Base-by-base conservation (phyloP, 2,113 vertebrate species). In the Clupea harengus region DNA sequence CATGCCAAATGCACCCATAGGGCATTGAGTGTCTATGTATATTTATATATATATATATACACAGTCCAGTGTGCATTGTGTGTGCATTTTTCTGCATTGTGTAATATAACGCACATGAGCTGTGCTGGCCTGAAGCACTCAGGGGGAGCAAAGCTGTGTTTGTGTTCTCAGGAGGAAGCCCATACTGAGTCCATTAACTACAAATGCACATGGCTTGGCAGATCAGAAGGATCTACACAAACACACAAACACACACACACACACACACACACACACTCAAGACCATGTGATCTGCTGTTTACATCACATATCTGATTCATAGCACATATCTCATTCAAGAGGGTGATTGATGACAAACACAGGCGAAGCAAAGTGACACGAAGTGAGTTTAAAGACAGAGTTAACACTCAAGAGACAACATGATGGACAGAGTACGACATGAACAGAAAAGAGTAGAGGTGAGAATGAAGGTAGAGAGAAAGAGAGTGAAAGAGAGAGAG, bases 391-490 rank as follows among this genome's bases (percentile, higher is more conserved):
- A 25, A 3, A 64, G 18, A 64, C 18, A n/a, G 6, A 64, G 57
- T n/a, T 64, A 22, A 64, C 57, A 64, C 22, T 39, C 39, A 39
- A 67, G 6, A 67, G 8, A 28, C n/a, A 67, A n/a, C 25, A 67
- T 52, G 11, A 49, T 54, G 47, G 6, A 54, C 18, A 54, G 52
- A 54, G 17, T 15, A 54, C 47, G 13, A 11, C 47, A 20, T 54
- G 4, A 18, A 54, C 18, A 22, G 18, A 44, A 5, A 10, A 39
- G 28, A 78, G 11, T 8, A n/a, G 2, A 57, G 83, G 83, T 60
- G 7, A 83, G 47, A 18, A 5, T 60, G 20, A 18, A 87, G 46
- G 81, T 83, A 15, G n/a, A 83, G 6, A 72, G 82, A 47, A 81
- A 45, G 18, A 78, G 13, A 10, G 46, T 3, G 49, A 81, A 5